A percentile compares a stretch with the other conserved stretches of the same genome.
Evolutionary conservation across 2,888 invertebrate genomes (phyloP).

Genomic region (Stratiomys singularior): DNA sequence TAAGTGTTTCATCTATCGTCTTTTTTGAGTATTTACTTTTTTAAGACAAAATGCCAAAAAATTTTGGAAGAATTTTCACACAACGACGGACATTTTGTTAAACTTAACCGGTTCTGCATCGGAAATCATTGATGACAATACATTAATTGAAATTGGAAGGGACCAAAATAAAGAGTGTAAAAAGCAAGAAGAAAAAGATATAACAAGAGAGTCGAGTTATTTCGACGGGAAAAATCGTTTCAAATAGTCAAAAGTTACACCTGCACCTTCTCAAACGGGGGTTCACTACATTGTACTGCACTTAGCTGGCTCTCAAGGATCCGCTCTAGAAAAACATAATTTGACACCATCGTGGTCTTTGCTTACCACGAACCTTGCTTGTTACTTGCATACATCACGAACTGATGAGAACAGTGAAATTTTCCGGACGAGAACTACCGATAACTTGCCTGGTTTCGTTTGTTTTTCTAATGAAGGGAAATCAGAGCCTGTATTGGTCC

Average conservation of each 20-base stretch:
- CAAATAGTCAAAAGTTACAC: constrained; percentile 1
- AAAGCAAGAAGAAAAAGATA: not conserved
- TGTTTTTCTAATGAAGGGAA: not conserved
- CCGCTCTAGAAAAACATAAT: constrained; percentile 15
- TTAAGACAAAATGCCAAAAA: constrained; percentile 3
- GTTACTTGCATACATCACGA: not conserved
- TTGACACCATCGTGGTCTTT: constrained; percentile 13
- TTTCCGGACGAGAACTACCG: not conserved
- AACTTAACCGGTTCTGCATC: not conserved
- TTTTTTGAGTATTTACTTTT: not conserved
- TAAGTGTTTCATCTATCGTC: not conserved
- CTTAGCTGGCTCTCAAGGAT: not conserved
- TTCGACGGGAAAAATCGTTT: constrained; percentile 12
- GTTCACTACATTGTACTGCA: constrained; percentile 3
- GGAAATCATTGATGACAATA: constrained; percentile 1
- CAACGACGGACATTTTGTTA: not conserved
- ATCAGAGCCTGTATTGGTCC: no score
- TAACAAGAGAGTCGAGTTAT: constrained; percentile 8
- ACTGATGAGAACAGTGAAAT: not conserved
- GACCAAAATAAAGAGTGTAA: constrained; percentile 2
- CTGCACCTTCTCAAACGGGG: not conserved
- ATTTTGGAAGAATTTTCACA: constrained; percentile 9
- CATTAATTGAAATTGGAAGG: not conserved
- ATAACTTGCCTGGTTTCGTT: not conserved
- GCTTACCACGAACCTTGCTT: constrained; percentile 21